phyloP scores from a whole-genome alignment of 1,140 invertebrate genomes.

The Drosophila pseudoobscura region DNA sequence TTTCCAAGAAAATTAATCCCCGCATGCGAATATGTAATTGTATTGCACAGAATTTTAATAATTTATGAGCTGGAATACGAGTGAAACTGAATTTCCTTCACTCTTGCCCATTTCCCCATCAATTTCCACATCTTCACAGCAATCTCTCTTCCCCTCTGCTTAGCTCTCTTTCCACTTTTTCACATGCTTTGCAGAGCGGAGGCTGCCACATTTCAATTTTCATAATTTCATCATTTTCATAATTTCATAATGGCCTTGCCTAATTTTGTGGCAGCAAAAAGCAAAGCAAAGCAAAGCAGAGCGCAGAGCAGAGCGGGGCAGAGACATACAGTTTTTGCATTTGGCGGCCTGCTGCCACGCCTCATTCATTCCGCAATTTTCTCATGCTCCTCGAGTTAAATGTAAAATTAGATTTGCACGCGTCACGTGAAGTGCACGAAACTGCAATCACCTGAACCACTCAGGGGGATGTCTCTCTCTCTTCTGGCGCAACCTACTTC shows the following conservation, averaged over 20 bases:
- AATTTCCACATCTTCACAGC: neutral
- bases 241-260: conserved; percentile 69
- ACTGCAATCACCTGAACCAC: conserved; percentile 16
- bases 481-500: neutral
- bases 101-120: conserved; percentile 6
- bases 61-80: conserved; percentile 13
- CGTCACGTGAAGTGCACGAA: conserved; percentile 25
- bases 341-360: neutral
- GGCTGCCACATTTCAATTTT: conserved; percentile 41
- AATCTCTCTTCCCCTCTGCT: neutral
- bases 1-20: conserved; percentile 5
- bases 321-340: conserved; percentile 1
- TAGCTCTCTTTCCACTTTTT: conserved; percentile 25
- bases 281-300: conserved; percentile 1
- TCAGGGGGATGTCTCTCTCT: neutral
- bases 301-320: neutral
- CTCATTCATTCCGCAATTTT: conserved; percentile 12
- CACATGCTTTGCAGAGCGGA: conserved; percentile 15
- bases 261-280: conserved; percentile 35
- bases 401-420: conserved; percentile 58
- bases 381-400: conserved; percentile 16
- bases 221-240: conserved; percentile 59
- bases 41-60: conserved; percentile 28
- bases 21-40: conserved; percentile 6
- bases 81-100: neutral